Percentiles rank a stretch among this genome's conserved stretches.
Evolutionary conservation across 1,140 invertebrate species (phyloP).

Genomic region (Sarcophaga peregrina): DNA sequence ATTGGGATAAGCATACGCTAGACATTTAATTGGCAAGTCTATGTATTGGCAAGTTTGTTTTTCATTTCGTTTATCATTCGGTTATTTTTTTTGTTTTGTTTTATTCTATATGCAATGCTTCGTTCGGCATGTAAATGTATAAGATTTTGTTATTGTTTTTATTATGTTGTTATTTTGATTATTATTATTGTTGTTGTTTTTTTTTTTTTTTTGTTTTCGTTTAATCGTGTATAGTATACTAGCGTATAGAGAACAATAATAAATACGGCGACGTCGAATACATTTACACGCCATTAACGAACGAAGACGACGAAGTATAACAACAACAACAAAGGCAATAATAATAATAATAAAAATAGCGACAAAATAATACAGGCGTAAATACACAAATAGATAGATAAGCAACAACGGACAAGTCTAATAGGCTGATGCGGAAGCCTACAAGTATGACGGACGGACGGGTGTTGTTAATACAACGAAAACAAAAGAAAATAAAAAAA

Average conservation of each 20-base stretch:
- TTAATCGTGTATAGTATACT: not conserved
- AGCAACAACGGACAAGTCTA: conserved; percentile 20
- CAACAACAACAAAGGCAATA: not conserved
- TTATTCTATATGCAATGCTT: not conserved
- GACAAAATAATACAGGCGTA: conserved; percentile 24
- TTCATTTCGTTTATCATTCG: too few species aligned
- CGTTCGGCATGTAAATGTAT: conserved; percentile 4
- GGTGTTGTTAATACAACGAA: not conserved
- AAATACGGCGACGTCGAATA: conserved; percentile 15
- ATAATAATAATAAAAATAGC: conserved; percentile 10
- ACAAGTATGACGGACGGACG: not conserved
- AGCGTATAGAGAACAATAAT: not conserved
- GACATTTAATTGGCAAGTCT: not conserved
- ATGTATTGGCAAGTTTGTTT: not conserved
- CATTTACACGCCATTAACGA: not conserved
- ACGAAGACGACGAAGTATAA: conserved; percentile 3
- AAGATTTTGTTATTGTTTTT: not conserved
- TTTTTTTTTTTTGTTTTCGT: too few species aligned
- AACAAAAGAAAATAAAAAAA: not conserved
- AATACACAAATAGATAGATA: conserved; percentile 25
- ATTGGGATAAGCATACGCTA: not conserved
- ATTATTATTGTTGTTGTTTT: too few species aligned
- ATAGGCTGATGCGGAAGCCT: conserved; percentile 25
- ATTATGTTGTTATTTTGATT: too few species aligned
- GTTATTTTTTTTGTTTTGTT: not conserved